Base-by-base conservation (phyloP, 2,113 vertebrate genomes). In the Brachypteracias leptosomus region DNA sequence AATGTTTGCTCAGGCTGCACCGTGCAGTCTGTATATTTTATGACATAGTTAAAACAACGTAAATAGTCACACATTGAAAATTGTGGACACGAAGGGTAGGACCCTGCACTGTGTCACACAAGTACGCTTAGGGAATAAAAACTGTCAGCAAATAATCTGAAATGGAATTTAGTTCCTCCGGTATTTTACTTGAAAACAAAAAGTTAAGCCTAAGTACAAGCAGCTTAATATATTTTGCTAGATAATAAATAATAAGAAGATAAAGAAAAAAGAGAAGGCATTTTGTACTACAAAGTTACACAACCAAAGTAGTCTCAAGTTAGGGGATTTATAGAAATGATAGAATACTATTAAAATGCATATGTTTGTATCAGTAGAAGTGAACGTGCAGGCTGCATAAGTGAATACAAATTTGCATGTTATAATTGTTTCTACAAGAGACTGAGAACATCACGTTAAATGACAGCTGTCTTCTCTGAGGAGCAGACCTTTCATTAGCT, bases 341-440 rank as follows among this genome's bases (percentile, higher is more conserved):
- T 4, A 63, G 59, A 89, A 65, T 36, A 7, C 21, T 40, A 36
- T 54, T 42, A 65, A 84, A 93, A 57, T 40, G 25, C 44, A 25
- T 35, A 40, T 35, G 31, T 83, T 91, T 91, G 15, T n/a, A 42
- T 47, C 70, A 54, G 71, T 35, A 72, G 35, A 71, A 93, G n/a
- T 4, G 11, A 70, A 65, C 47, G 38, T 46, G 29, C n/a, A 78
- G 73, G 52, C 42, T 93, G 78, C 31, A 42, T 28, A 61, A 83
- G 16, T 25, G 74, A 90, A 65, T 24, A 61, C 44, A 77, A 91
- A 90, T 90, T 93, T 93, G 63, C 71, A 89, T 88, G 26, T 63
- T 62, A 24, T 93, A 94, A 92, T 90, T 82, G 35, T 85, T 89
- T 82, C 84, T 51, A 57, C 80, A 87, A 87, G 92, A 89, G 80